phyloP scores from a whole-genome alignment of 2,113 vertebrate genomes.

The Panthera uncia region DNA sequence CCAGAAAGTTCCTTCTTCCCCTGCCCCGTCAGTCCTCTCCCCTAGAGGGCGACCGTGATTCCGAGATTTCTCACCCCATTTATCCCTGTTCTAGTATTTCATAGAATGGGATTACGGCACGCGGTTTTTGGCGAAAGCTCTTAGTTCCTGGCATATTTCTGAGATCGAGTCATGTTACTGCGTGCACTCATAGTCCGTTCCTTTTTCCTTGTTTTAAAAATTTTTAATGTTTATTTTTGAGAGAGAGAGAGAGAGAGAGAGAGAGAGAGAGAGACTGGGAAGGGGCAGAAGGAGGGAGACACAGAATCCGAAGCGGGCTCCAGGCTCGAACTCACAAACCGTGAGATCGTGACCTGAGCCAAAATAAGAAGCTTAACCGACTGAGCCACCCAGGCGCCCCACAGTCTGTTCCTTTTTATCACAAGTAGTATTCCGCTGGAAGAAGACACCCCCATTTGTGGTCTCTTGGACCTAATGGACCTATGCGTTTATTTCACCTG shows the following conservation, averaged over 20 bases:
- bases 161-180: neutral
- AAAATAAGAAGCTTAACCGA: too few species aligned
- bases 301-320: too few species aligned
- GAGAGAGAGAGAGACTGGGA: too few species aligned
- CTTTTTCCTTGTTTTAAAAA: neutral
- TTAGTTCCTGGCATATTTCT: neutral
- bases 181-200: neutral
- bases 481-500: neutral
- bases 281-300: too few species aligned
- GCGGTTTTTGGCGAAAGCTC: neutral
- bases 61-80: neutral
- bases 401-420: neutral
- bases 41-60: neutral
- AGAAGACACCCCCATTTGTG: rapidly evolving
- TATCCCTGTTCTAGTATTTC: neutral
- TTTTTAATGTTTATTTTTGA: too few species aligned
- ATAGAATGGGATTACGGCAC: rapidly evolving
- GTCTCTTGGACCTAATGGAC: neutral
- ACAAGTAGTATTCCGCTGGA: neutral
- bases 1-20: neutral
- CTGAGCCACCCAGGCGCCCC: too few species aligned
- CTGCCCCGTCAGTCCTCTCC: neutral
- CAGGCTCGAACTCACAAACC: too few species aligned
- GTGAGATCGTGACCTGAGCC: too few species aligned
- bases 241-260: too few species aligned